These are phyloP conservation scores for Meghimatium bilineatum DNA, from an alignment of 2,888 invertebrate species.

Conservation along the genomic window DNA sequence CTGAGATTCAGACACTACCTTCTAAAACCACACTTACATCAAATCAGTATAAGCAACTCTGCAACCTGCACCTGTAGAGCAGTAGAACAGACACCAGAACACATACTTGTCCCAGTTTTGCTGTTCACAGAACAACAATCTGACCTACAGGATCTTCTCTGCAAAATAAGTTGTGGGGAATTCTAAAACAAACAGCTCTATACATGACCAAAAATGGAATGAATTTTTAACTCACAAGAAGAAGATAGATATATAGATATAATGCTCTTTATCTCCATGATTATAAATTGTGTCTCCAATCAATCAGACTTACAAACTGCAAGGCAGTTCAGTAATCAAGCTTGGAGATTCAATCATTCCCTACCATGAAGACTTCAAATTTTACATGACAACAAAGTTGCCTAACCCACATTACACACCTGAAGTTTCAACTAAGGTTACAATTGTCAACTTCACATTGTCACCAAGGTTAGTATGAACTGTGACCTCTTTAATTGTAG, in stretches of 20 bases:
- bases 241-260: background rate
- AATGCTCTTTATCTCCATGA: background rate
- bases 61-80: too few species aligned
- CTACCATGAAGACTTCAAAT: constrained; percentile 78
- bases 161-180: too few species aligned
- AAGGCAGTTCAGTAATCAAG: constrained; percentile 77
- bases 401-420: constrained; percentile 78
- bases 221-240: background rate
- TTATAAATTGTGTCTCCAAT: background rate
- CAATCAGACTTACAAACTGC: constrained; percentile 76
- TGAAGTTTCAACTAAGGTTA: constrained; percentile 78
- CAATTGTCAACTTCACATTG: constrained; percentile 78
- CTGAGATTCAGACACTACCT: too few species aligned
- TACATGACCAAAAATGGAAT: too few species aligned
- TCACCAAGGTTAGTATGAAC: constrained; percentile 74
- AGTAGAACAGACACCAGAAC: too few species aligned
- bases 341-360: constrained; percentile 78
- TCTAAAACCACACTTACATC: too few species aligned
- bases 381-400: constrained; percentile 78
- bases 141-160: too few species aligned
- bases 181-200: too few species aligned
- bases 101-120: too few species aligned
- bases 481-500: background rate
- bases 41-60: too few species aligned
- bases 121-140: too few species aligned